Conservation (phyloP, 1,140 invertebrate genomes). For the Sipha flava region DNA sequence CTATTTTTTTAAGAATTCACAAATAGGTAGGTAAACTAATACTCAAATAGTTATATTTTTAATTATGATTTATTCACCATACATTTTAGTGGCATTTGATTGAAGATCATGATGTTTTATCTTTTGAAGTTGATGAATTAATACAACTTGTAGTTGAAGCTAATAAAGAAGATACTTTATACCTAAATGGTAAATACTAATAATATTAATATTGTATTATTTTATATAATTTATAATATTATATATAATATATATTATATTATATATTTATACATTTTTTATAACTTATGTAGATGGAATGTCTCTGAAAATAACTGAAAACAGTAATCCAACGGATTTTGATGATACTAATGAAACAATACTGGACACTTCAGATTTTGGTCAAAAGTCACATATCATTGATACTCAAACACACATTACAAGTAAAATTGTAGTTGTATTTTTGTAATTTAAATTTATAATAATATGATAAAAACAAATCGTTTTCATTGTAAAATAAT, state of each 20-base stretch:
- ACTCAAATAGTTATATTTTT: no score
- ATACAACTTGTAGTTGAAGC: constrained; percentile 16
- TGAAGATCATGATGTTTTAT: constrained; percentile 2
- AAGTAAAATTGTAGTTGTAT: neutral
- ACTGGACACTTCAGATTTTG: neutral
- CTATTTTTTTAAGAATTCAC: no score
- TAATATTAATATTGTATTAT: neutral
- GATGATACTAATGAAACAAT: neutral
- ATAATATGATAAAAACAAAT: no score
- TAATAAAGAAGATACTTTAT: neutral
- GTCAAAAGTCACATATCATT: neutral
- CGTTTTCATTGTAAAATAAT: no score
- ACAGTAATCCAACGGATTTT: neutral
- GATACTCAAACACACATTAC: neutral
- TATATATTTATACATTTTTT: neutral
- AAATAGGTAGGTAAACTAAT: no score
- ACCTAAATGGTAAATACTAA: neutral
- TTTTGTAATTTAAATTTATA: neutral
- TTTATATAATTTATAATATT: neutral
- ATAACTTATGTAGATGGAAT: neutral
- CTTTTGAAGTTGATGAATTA: neutral
- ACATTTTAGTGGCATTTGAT: constrained; percentile 9
- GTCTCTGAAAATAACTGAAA: neutral
- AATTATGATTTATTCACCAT: neutral
- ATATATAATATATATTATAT: neutral